Percentiles rank a stretch among this genome's conserved stretches.
phyloP scores from a whole-genome alignment of 2,888 invertebrate species.

The Sicus ferrugineus region DNA sequence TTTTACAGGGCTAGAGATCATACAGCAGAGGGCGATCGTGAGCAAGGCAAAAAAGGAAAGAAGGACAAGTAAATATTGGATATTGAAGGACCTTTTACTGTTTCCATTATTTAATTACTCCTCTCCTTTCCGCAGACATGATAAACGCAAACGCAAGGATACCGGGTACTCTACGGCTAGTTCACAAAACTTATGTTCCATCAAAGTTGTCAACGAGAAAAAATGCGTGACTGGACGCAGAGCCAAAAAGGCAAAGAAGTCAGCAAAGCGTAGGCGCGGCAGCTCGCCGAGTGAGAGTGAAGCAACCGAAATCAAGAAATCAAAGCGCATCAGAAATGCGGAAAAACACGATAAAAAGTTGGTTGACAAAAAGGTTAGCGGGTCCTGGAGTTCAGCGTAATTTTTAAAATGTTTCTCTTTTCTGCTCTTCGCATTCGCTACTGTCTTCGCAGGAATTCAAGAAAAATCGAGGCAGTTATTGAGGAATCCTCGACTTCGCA shows the following conservation, averaged over 20 bases:
- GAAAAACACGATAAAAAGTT: constrained; percentile 60
- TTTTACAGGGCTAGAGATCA: constrained; percentile 53
- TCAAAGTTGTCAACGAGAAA: constrained; percentile 54
- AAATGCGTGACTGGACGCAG: constrained; percentile 50
- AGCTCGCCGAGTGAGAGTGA: constrained; percentile 57
- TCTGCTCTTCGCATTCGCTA: constrained; percentile 13
- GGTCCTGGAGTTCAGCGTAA: constrained; percentile 27
- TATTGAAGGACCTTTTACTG: background rate
- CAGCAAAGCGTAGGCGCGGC: constrained; percentile 51
- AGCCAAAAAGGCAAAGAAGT: constrained; percentile 60
- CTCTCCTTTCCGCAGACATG: constrained; percentile 43
- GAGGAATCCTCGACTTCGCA: constrained; percentile 53
- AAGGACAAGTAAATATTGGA: constrained; percentile 45
- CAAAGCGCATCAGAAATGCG: constrained; percentile 54
- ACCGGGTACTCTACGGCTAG: constrained; percentile 76
- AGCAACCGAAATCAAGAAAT: constrained; percentile 50
- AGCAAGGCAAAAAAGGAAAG: constrained; percentile 54
- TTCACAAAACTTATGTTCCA: constrained; percentile 68
- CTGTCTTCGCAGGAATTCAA: constrained; percentile 49
- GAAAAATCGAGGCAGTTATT: constrained; percentile 58
- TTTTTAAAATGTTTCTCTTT: constrained; percentile 33
- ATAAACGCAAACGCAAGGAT: constrained; percentile 67
- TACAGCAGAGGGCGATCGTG: constrained; percentile 55
- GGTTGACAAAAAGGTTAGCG: constrained; percentile 41
- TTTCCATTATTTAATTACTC: background rate